Evolutionary conservation across 2,113 vertebrate species (phyloP).

Genomic region (Poecile atricapillus): DNA sequence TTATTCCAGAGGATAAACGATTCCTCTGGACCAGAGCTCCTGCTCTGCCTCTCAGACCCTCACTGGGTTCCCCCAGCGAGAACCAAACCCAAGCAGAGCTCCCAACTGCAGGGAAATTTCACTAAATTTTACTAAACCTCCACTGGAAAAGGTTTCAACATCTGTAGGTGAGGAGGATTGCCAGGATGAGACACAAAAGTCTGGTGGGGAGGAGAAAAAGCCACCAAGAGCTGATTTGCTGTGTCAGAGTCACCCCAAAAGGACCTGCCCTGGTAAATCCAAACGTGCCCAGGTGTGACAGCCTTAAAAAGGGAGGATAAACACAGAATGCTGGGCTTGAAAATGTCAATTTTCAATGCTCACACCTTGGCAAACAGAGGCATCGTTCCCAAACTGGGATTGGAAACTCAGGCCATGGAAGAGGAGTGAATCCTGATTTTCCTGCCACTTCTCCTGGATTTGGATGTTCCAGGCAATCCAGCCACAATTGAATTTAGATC

Average conservation of each 20-base stretch:
- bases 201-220: not conserved
- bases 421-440: not conserved
- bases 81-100: not conserved
- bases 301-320: not conserved
- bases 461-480: constrained; percentile 7
- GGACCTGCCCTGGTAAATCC: not conserved
- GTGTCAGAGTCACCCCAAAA: not conserved
- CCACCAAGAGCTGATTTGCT: not conserved
- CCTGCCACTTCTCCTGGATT: not conserved
- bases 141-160: not conserved
- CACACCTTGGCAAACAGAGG: not conserved
- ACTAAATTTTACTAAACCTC: too few species aligned
- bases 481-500: constrained; percentile 31
- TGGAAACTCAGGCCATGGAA: not conserved
- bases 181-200: not conserved
- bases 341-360: not conserved
- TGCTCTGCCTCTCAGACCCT: not conserved
- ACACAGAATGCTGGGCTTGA: not conserved
- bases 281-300: fast-evolving
- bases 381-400: fast-evolving
- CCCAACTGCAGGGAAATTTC: not conserved
- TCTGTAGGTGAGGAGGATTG: not conserved
- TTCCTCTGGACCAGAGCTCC: not conserved
- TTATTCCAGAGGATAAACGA: not conserved
- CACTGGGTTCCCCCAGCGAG: not conserved